Conservation (phyloP, 2,888 invertebrate genomes). For the Thyatira batis region DNA sequence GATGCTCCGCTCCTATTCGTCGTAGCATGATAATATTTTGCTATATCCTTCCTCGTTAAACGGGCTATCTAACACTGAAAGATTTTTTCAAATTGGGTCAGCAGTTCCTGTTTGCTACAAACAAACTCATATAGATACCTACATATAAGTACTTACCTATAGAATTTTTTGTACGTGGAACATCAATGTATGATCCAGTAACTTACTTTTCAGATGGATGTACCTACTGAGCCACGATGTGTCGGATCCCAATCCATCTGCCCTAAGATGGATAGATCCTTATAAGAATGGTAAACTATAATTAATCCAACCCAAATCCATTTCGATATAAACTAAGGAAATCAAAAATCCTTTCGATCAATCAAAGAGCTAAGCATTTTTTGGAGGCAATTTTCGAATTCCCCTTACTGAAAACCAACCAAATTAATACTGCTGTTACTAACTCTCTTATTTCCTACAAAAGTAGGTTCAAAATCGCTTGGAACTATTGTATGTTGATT, state of each 20-base stretch:
- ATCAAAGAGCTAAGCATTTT: slow-evolving; percentile 23
- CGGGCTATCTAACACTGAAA: no score
- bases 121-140: no score
- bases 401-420: background rate
- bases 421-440: background rate
- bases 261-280: slow-evolving; percentile 1
- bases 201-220: background rate
- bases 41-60: no score
- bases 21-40: no score
- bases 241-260: slow-evolving; percentile 2
- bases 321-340: slow-evolving; percentile 13
- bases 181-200: background rate
- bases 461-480: background rate
- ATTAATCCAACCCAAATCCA: slow-evolving; percentile 18
- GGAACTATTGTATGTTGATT: slow-evolving; percentile 5
- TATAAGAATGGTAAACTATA: slow-evolving; percentile 8
- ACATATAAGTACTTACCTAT: no score
- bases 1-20: no score
- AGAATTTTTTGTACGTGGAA: no score
- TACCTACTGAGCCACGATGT: background rate
- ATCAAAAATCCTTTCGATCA: slow-evolving; percentile 33
- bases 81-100: no score
- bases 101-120: no score
- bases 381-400: slow-evolving; percentile 30
- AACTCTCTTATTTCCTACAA: background rate